Base-by-base conservation (phyloP, 2,797 vertebrate species). In the Meda fulgida region DNA sequence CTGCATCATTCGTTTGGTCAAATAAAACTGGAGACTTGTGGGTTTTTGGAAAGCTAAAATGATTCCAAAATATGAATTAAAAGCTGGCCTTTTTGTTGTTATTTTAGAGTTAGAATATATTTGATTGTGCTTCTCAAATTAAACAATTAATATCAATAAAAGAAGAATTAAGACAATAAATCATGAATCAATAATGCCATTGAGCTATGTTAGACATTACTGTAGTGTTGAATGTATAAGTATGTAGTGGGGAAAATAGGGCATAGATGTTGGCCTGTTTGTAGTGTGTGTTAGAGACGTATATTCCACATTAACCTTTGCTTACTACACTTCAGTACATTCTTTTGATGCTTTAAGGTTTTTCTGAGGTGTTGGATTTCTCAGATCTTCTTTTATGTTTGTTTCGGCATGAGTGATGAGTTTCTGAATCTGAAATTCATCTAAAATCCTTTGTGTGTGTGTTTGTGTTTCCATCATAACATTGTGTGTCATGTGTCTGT, bases 341-440 rank as follows among this genome's bases (percentile, higher is more conserved):
- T 63, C 36, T 78, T 43, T 65, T 43, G 34, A 43, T 29, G 36
- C 34, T 58, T 77, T 31, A 14, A 76, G 31, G 46, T 53, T 31
- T 73, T 36, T 23, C 21, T 29, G 55, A 5, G 36, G 53, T 78
- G 55, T 43, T 63, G 38, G 14, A 63, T 29, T 78, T 66, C 40
- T 66, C 18, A 21, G 16, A 18, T 77, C 34, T 26, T 19, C 48
- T 34, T 78, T 60, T 11, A 19, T 6, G 3, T 43, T 81, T 72
- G 7, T 63, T 63, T 75, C 3, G 1, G 60, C 58, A 26, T 38
- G 43, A 83, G 29, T 77, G 72, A 76, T 55, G 72, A 67, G 82
- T 53, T 76, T 40, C 48, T 48, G 19, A n/a, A 43, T 65, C 77
- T 67, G 34, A 84, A 84, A 55, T 38, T 69, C 63, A 78, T 70